These are phyloP conservation scores for Yponomeuta sedellus DNA, from an alignment of 2,888 invertebrate species.

Conservation along the genomic window DNA sequence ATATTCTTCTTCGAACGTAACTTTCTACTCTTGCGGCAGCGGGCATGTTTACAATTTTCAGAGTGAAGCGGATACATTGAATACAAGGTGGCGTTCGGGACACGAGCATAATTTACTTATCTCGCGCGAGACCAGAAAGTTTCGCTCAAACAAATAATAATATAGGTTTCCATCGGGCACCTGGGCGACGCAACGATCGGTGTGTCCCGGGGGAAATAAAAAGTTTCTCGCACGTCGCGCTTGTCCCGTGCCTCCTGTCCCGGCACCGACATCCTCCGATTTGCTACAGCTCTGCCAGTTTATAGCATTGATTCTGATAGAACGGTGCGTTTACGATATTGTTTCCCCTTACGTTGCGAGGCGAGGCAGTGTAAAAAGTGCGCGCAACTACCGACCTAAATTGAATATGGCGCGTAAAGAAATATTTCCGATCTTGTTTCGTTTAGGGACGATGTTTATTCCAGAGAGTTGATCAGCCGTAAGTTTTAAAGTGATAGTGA, in stretches of 20 bases:
- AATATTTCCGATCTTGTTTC: constrained; percentile 4
- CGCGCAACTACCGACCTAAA: constrained; percentile 15
- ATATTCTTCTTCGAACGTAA: background rate
- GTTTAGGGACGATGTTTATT: background rate
- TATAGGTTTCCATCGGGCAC: constrained; percentile 72
- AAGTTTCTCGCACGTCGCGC: constrained; percentile 73
- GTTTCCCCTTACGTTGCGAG: constrained; percentile 57
- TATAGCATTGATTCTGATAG: constrained; percentile 70
- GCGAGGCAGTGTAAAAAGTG: constrained; percentile 24
- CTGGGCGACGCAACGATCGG: constrained; percentile 70
- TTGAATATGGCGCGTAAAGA: constrained; percentile 16
- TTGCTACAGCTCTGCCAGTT: constrained; percentile 52
- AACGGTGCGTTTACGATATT: constrained; percentile 66
- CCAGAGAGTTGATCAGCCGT: background rate
- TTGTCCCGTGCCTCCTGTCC: constrained; percentile 67
- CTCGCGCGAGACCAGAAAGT: constrained; percentile 71
- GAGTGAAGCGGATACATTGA: constrained; percentile 40
- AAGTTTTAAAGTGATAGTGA: background rate
- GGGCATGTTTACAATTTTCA: constrained; percentile 14
- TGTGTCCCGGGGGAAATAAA: constrained; percentile 73
- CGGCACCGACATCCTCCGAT: constrained; percentile 62
- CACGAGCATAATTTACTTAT: constrained; percentile 73
- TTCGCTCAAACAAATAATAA: constrained; percentile 75
- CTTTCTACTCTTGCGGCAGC: constrained; percentile 6
- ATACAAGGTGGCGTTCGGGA: constrained; percentile 55